Evolutionary conservation across 2,113 vertebrate species (phyloP).

Genomic region (Saguinus midas): DNA sequence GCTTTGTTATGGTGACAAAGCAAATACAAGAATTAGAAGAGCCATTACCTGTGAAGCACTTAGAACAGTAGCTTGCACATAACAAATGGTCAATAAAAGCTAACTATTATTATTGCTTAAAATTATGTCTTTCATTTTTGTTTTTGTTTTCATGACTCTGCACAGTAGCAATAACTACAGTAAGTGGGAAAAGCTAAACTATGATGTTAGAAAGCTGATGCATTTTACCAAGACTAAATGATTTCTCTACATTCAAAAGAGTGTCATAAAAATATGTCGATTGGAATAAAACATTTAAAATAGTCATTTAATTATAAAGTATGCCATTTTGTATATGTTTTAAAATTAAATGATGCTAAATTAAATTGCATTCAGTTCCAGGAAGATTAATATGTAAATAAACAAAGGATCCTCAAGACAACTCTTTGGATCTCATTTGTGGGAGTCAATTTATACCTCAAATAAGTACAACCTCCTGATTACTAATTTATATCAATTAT

Average conservation of each 20-base stretch:
- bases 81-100: not conserved
- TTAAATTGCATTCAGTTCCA: not conserved
- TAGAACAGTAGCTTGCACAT: not conserved
- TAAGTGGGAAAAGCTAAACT: not conserved
- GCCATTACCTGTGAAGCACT: not conserved
- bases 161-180: not conserved
- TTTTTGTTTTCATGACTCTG: not conserved
- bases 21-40: not conserved
- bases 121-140: not conserved
- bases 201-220: not conserved
- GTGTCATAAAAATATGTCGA: not conserved
- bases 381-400: not conserved
- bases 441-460: not conserved
- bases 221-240: not conserved
- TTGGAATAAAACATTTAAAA: not conserved
- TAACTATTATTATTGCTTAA: not conserved
- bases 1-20: not conserved
- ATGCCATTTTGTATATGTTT: conserved; percentile 13
- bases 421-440: not conserved
- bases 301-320: not conserved
- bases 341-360: conserved; percentile 16
- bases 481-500: not conserved
- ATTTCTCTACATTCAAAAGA: conserved; percentile 9
- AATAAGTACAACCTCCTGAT: not conserved
- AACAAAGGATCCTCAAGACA: not conserved